Conservation (phyloP, 2,888 invertebrate species). For the Oxyteleia sp. region DNA sequence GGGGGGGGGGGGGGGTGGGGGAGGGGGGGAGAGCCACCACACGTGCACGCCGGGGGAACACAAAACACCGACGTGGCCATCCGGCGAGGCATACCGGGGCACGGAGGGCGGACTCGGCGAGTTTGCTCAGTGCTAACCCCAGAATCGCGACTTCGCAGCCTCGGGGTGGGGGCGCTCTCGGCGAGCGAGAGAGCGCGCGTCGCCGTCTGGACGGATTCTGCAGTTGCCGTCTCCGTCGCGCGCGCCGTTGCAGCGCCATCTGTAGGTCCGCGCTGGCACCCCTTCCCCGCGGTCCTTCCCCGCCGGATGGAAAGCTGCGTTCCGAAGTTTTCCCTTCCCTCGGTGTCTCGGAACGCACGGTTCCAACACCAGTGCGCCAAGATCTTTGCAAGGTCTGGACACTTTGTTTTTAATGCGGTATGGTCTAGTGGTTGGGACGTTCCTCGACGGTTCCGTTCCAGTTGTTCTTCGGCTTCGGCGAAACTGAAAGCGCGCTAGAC, state of each 20-base stretch:
- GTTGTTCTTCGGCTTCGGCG: conserved; percentile 22
- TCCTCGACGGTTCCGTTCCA: conserved; percentile 1
- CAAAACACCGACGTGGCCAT: conserved; percentile 28
- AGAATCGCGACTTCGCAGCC: conserved; percentile 15
- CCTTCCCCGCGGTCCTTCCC: conserved; percentile 49
- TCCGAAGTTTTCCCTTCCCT: conserved; percentile 35
- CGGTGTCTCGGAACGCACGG: conserved; percentile 8
- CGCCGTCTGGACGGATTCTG: conserved; percentile 48
- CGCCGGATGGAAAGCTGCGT: conserved; percentile 24
- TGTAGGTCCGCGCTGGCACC: conserved; percentile 44
- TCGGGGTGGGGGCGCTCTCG: conserved; percentile 47
- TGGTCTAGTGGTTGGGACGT: conserved; percentile 13
- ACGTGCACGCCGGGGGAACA: conserved; percentile 14
- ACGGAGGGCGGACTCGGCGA: conserved; percentile 62
- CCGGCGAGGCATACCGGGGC: conserved; percentile 44
- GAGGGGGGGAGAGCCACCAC: too few species aligned
- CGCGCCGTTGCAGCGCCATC: conserved; percentile 55
- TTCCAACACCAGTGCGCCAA: too few species aligned
- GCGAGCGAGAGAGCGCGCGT: conserved; percentile 14
- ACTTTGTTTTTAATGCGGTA: conserved; percentile 11
- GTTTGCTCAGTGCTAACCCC: conserved; percentile 68
- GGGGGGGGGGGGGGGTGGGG: too few species aligned
- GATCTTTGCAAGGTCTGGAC: too few species aligned
- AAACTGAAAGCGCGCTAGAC: conserved; percentile 50
- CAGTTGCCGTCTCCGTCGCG: conserved; percentile 12